Percentiles rank a stretch among this genome's conserved stretches.
Evolutionary conservation across 1,140 invertebrate genomes (phyloP).

Genomic region (Hormaphis cornu): DNA sequence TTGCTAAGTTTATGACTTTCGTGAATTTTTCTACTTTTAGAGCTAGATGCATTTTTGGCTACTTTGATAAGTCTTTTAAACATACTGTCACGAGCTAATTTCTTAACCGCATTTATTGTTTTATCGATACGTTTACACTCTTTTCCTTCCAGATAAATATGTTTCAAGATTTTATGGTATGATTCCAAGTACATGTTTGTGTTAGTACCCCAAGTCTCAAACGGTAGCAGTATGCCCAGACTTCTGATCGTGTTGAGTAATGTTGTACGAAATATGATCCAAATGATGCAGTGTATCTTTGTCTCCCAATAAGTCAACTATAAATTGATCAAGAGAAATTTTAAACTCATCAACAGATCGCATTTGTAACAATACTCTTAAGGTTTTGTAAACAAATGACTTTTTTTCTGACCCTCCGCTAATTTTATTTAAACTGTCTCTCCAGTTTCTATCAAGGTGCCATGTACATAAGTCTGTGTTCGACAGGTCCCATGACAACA

Average conservation of each 20-base stretch:
- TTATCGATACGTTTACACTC: slow-evolving; percentile 2
- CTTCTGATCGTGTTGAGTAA: neutral
- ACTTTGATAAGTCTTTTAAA: slow-evolving; percentile 8
- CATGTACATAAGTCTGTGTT: slow-evolving; percentile 9
- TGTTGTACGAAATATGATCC: neutral
- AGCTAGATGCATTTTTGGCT: slow-evolving; percentile 42
- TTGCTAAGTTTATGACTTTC: neutral
- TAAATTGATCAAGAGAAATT: neutral
- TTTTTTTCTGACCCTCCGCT: neutral
- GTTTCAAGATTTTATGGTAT: slow-evolving; percentile 17
- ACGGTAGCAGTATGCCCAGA: neutral
- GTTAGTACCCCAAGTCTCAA: neutral
- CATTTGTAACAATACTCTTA: neutral
- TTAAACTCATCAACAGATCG: neutral
- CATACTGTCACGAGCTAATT: slow-evolving; percentile 2
- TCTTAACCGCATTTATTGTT: neutral
- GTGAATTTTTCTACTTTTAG: neutral
- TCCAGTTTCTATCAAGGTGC: slow-evolving; percentile 24
- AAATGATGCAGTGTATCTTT: neutral
- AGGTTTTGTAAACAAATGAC: neutral
- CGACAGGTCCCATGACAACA: neutral
- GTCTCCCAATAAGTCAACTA: neutral
- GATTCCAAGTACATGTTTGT: slow-evolving; percentile 5
- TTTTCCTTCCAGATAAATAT: slow-evolving; percentile 1
- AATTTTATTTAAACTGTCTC: slow-evolving; percentile 22